phyloP scores from a whole-genome alignment of 2,888 invertebrate genomes.

The Napeogenes sylphis region DNA sequence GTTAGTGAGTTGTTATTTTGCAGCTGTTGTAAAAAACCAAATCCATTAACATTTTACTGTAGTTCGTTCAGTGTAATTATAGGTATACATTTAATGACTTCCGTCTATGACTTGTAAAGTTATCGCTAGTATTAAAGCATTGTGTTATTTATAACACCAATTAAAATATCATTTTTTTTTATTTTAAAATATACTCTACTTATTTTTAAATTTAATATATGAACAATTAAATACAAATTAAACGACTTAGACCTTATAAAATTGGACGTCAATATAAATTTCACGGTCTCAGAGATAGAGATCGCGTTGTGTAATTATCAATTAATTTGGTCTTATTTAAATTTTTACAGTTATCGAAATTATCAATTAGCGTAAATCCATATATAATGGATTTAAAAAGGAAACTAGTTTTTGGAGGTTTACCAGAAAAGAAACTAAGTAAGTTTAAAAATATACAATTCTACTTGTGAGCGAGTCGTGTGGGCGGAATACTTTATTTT shows the following conservation, averaged over 20 bases:
- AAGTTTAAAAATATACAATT: slow-evolving; percentile 2
- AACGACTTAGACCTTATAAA: slow-evolving; percentile 19
- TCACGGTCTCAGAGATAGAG: slow-evolving; percentile 37
- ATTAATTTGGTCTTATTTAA: slow-evolving; percentile 25
- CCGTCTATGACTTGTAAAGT: slow-evolving; percentile 11
- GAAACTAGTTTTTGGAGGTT: not conserved
- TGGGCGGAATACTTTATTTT: slow-evolving; percentile 18
- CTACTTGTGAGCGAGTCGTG: slow-evolving; percentile 10
- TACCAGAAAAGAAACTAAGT: not conserved
- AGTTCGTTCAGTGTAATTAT: slow-evolving; percentile 2
- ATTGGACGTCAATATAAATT: slow-evolving; percentile 33
- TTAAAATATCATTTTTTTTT: too few relatives aligned
- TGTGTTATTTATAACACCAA: too few relatives aligned
- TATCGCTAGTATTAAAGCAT: not conserved
- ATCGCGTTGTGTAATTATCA: slow-evolving; percentile 39
- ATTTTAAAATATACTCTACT: not conserved
- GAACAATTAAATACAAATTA: slow-evolving; percentile 17
- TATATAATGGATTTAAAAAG: not conserved
- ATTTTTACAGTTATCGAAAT: slow-evolving; percentile 12
- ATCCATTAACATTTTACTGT: slow-evolving; percentile 8
- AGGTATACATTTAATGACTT: slow-evolving; percentile 10
- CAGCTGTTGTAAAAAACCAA: slow-evolving; percentile 21
- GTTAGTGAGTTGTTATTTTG: not conserved
- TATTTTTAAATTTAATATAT: not conserved
- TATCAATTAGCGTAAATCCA: slow-evolving; percentile 16